These are phyloP conservation scores for Formica aserva DNA, from an alignment of 2,888 invertebrate genomes.

Conservation along the genomic window DNA sequence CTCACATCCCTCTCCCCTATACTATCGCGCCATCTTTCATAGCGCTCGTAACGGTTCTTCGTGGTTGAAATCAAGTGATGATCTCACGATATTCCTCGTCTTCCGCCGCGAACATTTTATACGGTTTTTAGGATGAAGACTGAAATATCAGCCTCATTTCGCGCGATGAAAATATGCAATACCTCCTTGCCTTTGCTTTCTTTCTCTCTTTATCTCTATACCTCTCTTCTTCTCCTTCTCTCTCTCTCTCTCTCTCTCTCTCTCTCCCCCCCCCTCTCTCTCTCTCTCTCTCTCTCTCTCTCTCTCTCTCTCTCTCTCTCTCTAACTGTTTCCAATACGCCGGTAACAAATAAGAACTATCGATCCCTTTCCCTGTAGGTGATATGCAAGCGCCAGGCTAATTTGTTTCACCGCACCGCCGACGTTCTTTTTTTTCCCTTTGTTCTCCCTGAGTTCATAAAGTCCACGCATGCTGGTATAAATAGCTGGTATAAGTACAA, in stretches of 20 bases:
- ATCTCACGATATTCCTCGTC: slow-evolving; percentile 75
- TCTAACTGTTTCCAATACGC: slow-evolving; percentile 37
- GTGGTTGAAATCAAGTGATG: slow-evolving; percentile 76
- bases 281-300: not conserved
- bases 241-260: not conserved
- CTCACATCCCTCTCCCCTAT: slow-evolving; percentile 46
- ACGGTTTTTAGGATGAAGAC: slow-evolving; percentile 48
- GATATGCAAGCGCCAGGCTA: slow-evolving; percentile 46
- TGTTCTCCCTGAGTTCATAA: slow-evolving; percentile 33
- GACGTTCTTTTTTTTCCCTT: slow-evolving; percentile 32
- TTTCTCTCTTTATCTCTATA: too few relatives aligned
- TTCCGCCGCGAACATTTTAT: slow-evolving; percentile 63
- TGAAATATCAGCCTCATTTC: slow-evolving; percentile 33
- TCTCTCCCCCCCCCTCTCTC: not conserved
- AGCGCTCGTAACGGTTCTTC: slow-evolving; percentile 69
- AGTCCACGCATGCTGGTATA: slow-evolving; percentile 40
- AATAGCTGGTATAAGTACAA: slow-evolving; percentile 41
- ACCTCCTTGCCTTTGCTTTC: not conserved
- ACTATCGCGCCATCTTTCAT: slow-evolving; percentile 60
- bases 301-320: not conserved
- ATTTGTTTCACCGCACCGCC: slow-evolving; percentile 58
- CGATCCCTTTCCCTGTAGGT: slow-evolving; percentile 47
- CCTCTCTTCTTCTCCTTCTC: not conserved
- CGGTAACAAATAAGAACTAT: slow-evolving; percentile 59
- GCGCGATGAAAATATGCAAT: not conserved